Evolutionary conservation across 2,797 vertebrate genomes (phyloP), one percentile per base, ranked within the genome.

Genomic region (Poecilia gillii): DNA sequence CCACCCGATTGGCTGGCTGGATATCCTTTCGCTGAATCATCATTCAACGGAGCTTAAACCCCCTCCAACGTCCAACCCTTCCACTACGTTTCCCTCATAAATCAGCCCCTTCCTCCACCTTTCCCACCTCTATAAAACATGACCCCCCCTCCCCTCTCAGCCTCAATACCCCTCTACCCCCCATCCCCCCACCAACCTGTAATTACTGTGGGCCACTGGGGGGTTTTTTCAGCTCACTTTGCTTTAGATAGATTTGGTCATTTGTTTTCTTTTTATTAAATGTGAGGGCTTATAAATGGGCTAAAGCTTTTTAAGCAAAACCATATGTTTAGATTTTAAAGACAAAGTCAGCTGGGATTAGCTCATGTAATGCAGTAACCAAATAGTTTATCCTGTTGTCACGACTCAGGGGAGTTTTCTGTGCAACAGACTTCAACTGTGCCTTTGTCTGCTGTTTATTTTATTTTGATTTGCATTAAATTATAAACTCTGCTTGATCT

Each of bases 91-190:
- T 82, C 89, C 78, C 90, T 90, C 91, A 93, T 93, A 92, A 92
- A 92, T 93, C 92, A 93, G 82, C 90, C 93, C 93, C 68, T 89
- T 93, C 90, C 91, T 87, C 93, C 92, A 89, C 76, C 75, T 91
- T 91, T 86, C 83, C 88, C 86, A 90, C 81, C 84, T 92, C 87
- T 84, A 84, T 68, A 71, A 88, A 91, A 77, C 73, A 75, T 71
- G 53, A 79, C 51, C 73, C 75, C 75, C 77, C 80, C 25, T n/a
- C 74, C 18, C 47, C 47, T 51, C 49, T 51, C 68, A 68, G 74
- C 74, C 81, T 31, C 57, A 59, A 14, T 14, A 3, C 62, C 62
- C 33, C 49, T 46, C 45, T 46, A 45, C 45, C 3, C 43, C 12
- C 11, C 4, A 14, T 4, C 1, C 6, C 31, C 85, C 74, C 39